Percentiles rank a stretch among this genome's conserved stretches.
Conservation (phyloP, 1,140 invertebrate species). For the Hyles vespertilio region DNA sequence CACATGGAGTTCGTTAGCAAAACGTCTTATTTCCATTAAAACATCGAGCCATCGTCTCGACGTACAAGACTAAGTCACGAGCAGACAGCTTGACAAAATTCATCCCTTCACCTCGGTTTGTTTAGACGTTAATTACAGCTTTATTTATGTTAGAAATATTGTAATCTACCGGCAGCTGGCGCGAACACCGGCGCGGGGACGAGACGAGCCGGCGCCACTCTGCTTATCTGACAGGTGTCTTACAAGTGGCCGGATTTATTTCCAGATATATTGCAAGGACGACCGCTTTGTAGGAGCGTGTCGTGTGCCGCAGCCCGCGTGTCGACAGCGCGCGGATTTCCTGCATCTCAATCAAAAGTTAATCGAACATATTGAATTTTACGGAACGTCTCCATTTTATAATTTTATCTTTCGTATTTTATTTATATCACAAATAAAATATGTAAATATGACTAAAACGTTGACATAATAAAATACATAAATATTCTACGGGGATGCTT, state of each 20-base stretch:
- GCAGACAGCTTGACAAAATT: slow-evolving; percentile 49
- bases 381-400: too few relatives aligned
- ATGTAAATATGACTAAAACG: too few relatives aligned
- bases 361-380: too few relatives aligned
- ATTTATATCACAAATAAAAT: too few relatives aligned
- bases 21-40: slow-evolving; percentile 20
- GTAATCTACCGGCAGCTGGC: slow-evolving; percentile 50
- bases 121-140: slow-evolving; percentile 59
- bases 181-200: slow-evolving; percentile 32
- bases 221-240: slow-evolving; percentile 60
- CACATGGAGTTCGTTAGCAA: not conserved
- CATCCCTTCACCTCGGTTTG: slow-evolving; percentile 48
- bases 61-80: slow-evolving; percentile 33
- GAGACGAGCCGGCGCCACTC: slow-evolving; percentile 47
- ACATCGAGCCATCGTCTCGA: slow-evolving; percentile 18
- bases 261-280: slow-evolving; percentile 46
- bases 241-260: slow-evolving; percentile 56
- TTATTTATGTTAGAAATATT: slow-evolving; percentile 64
- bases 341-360: too few relatives aligned
- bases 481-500: too few relatives aligned
- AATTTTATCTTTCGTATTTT: too few relatives aligned
- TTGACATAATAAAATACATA: too few relatives aligned
- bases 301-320: slow-evolving; percentile 5
- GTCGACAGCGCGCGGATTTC: too few relatives aligned
- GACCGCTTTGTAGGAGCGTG: slow-evolving; percentile 18